Conservation (phyloP, 1,140 invertebrate genomes). For the Drosophila oshimai region DNA sequence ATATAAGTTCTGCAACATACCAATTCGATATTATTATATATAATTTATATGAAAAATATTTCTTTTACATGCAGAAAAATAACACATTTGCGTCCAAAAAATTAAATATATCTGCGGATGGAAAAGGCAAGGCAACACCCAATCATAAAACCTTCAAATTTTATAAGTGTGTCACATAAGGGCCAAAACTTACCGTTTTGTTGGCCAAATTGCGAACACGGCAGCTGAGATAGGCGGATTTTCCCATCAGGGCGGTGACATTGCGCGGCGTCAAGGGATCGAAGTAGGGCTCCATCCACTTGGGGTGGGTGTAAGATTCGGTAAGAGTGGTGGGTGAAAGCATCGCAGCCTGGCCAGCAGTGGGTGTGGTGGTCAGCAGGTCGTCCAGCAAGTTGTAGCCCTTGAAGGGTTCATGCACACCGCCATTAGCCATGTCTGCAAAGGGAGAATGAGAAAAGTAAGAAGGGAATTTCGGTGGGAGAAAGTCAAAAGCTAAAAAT, state of each 20-base stretch:
- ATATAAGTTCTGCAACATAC: too few relatives aligned
- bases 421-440: constrained; percentile 77
- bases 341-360: constrained; percentile 25
- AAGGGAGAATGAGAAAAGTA: constrained; percentile 6
- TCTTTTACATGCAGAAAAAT: constrained; percentile 57
- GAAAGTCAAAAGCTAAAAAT: too few relatives aligned
- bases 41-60: too few relatives aligned
- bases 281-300: constrained; percentile 86
- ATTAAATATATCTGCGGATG: constrained; percentile 45
- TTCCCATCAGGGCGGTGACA: constrained; percentile 88
- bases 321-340: constrained; percentile 57
- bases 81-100: constrained; percentile 15
- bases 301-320: constrained; percentile 74
- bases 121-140: constrained; percentile 32
- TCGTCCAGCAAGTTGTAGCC: constrained; percentile 76
- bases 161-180: constrained; percentile 1
- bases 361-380: constrained; percentile 67
- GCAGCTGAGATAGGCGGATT: constrained; percentile 92
- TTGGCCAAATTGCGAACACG: constrained; percentile 91
- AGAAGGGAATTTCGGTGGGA: too few relatives aligned
- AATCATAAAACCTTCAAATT: too few relatives aligned
- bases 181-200: constrained; percentile 88
- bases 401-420: constrained; percentile 76
- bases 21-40: too few relatives aligned
- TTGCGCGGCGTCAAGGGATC: constrained; percentile 86